A percentile compares a stretch with the other conserved stretches of the same genome.
These are phyloP conservation scores for Corythornis vintsioides DNA, from an alignment of 2,113 vertebrate species.

Conservation along the genomic window DNA sequence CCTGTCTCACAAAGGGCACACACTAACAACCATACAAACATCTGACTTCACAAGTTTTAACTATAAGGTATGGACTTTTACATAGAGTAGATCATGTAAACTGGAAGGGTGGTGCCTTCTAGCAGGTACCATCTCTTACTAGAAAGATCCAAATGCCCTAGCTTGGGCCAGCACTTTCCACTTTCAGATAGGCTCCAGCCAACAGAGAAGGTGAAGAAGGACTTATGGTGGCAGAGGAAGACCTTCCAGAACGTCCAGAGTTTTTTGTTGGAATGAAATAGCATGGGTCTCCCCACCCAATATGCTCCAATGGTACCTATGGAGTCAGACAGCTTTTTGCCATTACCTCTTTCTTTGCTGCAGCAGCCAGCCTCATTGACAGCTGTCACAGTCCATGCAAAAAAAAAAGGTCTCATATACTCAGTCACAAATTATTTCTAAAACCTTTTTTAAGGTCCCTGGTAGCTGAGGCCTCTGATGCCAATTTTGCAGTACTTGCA, in stretches of 20 bases:
- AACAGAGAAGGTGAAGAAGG: background rate
- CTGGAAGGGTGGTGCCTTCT: background rate
- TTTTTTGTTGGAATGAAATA: background rate
- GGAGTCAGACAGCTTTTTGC: background rate
- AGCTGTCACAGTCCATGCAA: background rate
- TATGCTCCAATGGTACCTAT: background rate
- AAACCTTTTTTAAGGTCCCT: background rate
- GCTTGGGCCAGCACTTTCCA: background rate
- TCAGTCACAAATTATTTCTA: background rate
- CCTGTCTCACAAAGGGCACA: accelerated
- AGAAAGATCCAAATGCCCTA: background rate
- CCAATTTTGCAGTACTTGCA: background rate
- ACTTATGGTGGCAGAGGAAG: background rate
- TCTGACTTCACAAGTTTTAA: background rate
- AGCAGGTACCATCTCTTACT: background rate
- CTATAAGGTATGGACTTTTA: background rate
- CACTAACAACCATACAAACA: background rate
- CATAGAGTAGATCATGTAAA: background rate
- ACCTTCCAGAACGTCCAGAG: background rate
- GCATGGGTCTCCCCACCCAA: background rate
- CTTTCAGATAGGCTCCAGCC: background rate
- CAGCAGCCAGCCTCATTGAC: background rate
- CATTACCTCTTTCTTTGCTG: background rate
- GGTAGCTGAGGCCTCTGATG: background rate
- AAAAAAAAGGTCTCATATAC: background rate